Conservation (phyloP, 1,140 invertebrate genomes). For the Aphelenchoides fujianensis region DNA sequence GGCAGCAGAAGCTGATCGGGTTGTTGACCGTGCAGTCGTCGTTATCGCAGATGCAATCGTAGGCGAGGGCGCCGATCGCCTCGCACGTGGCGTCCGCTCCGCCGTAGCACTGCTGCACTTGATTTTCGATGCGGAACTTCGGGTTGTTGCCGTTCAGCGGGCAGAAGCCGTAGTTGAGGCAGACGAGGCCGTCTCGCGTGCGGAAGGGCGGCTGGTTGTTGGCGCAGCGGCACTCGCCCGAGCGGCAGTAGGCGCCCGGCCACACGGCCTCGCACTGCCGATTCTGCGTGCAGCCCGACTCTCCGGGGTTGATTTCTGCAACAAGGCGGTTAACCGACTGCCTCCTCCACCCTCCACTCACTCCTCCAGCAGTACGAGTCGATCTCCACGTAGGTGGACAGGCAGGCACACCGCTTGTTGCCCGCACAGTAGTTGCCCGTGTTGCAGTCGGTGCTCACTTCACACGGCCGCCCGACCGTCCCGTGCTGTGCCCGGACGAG, state of each 20-base stretch:
- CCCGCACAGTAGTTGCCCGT: conserved; percentile 62
- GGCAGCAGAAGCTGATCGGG: conserved; percentile 61
- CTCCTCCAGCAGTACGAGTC: conserved; percentile 62
- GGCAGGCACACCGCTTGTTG: conserved; percentile 60
- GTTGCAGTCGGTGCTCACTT: conserved; percentile 59
- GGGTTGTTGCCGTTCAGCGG: conserved; percentile 61
- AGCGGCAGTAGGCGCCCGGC: conserved; percentile 55
- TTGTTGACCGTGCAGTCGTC: conserved; percentile 62
- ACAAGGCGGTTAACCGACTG: neutral
- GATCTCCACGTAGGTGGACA: conserved; percentile 62
- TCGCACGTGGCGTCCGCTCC: conserved; percentile 61
- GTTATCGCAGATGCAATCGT: conserved; percentile 61
- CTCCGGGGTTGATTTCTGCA: conserved; percentile 60
- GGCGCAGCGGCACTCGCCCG: conserved; percentile 59
- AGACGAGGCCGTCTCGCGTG: conserved; percentile 57
- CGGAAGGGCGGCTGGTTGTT: conserved; percentile 62
- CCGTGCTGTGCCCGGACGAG: conserved; percentile 46
- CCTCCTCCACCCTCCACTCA: conserved; percentile 34
- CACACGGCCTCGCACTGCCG: conserved; percentile 59
- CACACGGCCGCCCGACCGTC: conserved; percentile 57
- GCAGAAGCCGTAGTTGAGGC: conserved; percentile 61
- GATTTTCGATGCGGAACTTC: conserved; percentile 61
- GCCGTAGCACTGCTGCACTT: conserved; percentile 61
- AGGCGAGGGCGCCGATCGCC: conserved; percentile 58
- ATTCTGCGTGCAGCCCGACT: conserved; percentile 62